These are phyloP conservation scores for Linepithema humile DNA, from an alignment of 1,140 invertebrate species.

Conservation along the genomic window DNA sequence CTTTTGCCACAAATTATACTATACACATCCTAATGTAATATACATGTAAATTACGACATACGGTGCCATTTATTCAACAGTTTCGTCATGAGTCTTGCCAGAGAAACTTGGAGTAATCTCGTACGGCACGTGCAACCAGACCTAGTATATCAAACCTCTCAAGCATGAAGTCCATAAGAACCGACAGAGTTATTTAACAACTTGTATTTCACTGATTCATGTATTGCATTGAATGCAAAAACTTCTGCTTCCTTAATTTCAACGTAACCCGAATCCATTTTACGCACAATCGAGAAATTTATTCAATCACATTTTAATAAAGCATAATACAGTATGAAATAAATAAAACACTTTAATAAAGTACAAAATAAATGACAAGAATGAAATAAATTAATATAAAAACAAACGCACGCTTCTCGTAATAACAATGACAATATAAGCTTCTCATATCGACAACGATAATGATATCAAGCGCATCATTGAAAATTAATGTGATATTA, in stretches of 20 bases:
- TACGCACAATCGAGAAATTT: too few species aligned
- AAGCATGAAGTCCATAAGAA: not conserved
- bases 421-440: too few species aligned
- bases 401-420: too few species aligned
- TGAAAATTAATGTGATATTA: not conserved
- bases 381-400: too few species aligned
- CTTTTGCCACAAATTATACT: not conserved
- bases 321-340: too few species aligned
- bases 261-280: too few species aligned
- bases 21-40: not conserved
- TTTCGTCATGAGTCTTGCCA: constrained; percentile 16
- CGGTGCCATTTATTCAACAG: constrained; percentile 31
- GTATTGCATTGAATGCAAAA: not conserved
- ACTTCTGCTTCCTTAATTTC: not conserved
- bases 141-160: not conserved
- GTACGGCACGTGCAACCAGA: constrained; percentile 3
- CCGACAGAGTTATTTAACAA: constrained; percentile 21
- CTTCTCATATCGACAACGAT: not conserved
- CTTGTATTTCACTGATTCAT: not conserved
- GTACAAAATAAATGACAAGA: too few species aligned
- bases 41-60: constrained; percentile 38
- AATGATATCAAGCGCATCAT: not conserved
- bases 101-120: constrained; percentile 41
- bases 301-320: too few species aligned
- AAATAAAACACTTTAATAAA: too few species aligned